phyloP scores from a whole-genome alignment of 92 coral and sea anemone species.

The Actinernus sp. region DNA sequence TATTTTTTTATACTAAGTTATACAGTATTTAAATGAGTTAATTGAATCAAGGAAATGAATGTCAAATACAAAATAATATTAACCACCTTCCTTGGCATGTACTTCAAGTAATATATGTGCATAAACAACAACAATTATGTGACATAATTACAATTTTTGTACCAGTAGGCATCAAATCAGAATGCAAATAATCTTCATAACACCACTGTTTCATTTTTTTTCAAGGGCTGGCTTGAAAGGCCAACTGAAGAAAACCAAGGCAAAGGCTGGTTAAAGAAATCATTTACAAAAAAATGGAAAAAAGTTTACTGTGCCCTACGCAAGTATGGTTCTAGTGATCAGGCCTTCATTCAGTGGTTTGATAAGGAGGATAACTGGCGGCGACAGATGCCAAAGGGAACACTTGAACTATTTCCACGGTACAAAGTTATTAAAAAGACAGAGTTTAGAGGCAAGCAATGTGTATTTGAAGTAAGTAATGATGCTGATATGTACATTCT shows the following conservation, averaged over 20 bases:
- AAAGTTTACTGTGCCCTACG: constrained; percentile 85
- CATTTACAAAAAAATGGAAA: constrained; percentile 93
- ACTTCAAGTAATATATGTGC: too few species aligned
- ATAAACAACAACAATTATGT: neutral
- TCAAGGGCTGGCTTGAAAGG: constrained; percentile 94
- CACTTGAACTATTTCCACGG: constrained; percentile 85
- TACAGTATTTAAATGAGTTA: too few species aligned
- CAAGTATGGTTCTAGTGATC: constrained; percentile 79
- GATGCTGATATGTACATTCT: constrained; percentile 79
- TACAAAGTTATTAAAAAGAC: constrained; percentile 86
- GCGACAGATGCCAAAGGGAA: constrained; percentile 86
- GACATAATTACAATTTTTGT: too few species aligned
- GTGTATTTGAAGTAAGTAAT: constrained; percentile 89
- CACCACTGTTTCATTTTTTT: neutral
- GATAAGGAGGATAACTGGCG: constrained; percentile 97
- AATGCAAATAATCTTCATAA: neutral
- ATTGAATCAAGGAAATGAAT: too few species aligned
- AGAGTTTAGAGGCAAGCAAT: constrained; percentile 75
- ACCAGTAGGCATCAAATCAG: too few species aligned
- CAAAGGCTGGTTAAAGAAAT: constrained; percentile 92
- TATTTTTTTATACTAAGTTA: too few species aligned
- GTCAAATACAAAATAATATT: too few species aligned
- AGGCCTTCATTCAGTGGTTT: constrained; percentile 95
- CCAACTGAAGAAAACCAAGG: constrained; percentile 68
- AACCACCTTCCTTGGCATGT: too few species aligned